These are phyloP conservation scores for Drosophila truncata DNA, from an alignment of 1,140 invertebrate genomes.

Conservation along the genomic window DNA sequence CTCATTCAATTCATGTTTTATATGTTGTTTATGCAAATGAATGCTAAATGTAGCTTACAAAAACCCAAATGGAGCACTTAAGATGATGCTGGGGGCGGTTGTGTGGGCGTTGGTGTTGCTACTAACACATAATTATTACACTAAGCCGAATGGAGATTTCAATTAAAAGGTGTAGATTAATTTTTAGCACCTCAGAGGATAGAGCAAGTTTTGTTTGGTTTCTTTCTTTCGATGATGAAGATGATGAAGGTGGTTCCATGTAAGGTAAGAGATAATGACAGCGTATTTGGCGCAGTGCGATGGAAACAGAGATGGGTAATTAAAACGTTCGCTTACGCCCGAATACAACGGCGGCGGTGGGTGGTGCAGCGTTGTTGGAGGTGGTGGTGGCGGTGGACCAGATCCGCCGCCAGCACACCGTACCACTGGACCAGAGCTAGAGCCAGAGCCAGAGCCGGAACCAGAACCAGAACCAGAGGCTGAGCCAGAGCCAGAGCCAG, in stretches of 20 bases:
- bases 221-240: constrained; percentile 26
- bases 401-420: constrained; percentile 25
- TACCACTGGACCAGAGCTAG: constrained; percentile 30
- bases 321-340: constrained; percentile 77
- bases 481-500: background rate
- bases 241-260: constrained; percentile 23
- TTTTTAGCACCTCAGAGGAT: constrained; percentile 5
- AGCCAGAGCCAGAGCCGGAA: background rate
- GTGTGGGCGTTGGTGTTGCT: constrained; percentile 8
- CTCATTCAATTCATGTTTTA: background rate
- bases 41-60: background rate
- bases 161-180: constrained; percentile 16
- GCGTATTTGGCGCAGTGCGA: constrained; percentile 29
- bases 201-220: constrained; percentile 1
- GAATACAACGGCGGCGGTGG: constrained; percentile 73
- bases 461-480: background rate
- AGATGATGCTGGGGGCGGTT: constrained; percentile 3
- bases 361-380: constrained; percentile 65
- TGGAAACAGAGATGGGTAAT: constrained; percentile 31
- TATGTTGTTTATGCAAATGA: background rate
- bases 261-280: constrained; percentile 24
- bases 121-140: constrained; percentile 13
- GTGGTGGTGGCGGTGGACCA: constrained; percentile 36
- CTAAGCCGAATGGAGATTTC: constrained; percentile 16
- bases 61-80: constrained; percentile 13